Percentiles rank a stretch among this genome's conserved stretches.
Evolutionary conservation across 2,797 vertebrate genomes (phyloP).

Genomic region (Melopsittacus undulatus): DNA sequence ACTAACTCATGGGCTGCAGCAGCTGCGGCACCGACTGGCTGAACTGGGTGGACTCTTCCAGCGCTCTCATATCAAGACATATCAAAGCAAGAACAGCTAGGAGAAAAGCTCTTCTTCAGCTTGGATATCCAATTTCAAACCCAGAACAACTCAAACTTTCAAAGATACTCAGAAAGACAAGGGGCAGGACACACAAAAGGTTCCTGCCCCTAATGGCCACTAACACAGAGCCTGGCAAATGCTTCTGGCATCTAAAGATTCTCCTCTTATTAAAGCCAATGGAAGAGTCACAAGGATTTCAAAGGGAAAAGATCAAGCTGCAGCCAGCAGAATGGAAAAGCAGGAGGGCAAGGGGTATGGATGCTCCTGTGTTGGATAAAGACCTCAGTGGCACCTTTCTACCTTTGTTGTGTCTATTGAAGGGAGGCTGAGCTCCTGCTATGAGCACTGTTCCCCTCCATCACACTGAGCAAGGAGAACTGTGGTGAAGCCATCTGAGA

Average conservation of each 20-base stretch:
- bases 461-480: background rate
- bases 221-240: background rate
- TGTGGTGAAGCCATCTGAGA: background rate
- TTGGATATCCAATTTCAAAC: background rate
- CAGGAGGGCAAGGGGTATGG: background rate
- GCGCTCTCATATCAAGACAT: background rate
- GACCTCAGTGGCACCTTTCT: background rate
- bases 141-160: background rate
- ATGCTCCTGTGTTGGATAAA: background rate
- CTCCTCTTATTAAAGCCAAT: background rate
- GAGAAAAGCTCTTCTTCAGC: background rate
- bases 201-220: background rate
- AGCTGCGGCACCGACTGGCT: rapidly evolving
- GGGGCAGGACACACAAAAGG: background rate
- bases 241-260: background rate
- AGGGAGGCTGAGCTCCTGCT: background rate
- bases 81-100: background rate
- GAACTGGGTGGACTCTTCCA: background rate
- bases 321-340: background rate
- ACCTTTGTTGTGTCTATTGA: rapidly evolving
- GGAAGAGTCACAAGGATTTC: background rate
- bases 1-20: background rate
- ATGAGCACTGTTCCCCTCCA: background rate
- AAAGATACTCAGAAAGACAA: background rate
- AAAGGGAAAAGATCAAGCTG: background rate